Base-by-base conservation (phyloP, 2,888 invertebrate genomes). In the Eristalinus sepulchralis region DNA sequence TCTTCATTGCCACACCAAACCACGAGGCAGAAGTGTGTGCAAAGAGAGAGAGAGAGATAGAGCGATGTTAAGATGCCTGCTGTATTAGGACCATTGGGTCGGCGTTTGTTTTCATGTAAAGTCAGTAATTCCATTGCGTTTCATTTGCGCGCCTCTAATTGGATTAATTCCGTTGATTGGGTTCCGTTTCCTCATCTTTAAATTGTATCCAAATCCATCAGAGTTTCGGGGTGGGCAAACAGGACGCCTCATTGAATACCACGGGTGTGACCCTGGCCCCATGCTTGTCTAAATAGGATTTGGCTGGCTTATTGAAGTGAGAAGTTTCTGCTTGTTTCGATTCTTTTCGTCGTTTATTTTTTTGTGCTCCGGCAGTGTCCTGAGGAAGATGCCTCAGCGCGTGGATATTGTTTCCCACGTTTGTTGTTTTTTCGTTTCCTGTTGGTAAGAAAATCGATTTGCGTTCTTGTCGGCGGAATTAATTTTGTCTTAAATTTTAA, bases 101-200 rank as follows among this genome's bases (percentile, higher is more conserved):
- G n/a, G 17, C 8, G 17, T 17, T 47, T 47, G 47, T 53, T 20
- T 22, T 22, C 55, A 11, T 13, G 53, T 55, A 53, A 39, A 57
- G 55, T 75, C 63, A 53, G 36, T 22, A 36, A 2, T 36, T 55
- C 34, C 13, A 55, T 47, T 64, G 62, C 53, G 39, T 71, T 78
- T 20, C 63, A 63, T 70, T 77, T 71, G 63, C 31, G 31, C 22
- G 36, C 36, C 13, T 10, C 78, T 78, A 78, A 78, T 78, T 78
- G 78, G 71, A 78, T 78, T 78, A 64, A 78, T 59, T 78, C 71
- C 24, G 71, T 78, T 71, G 78, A 78, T 71, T 78, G 33, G 71
- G 47, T 71, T 64, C 31, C 27, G 0, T 34, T 36, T n/a, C 31
- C 4, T 24, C 17, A 9, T 13, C 9, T 70, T 63, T 31, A 70